Evolutionary conservation across 2,113 vertebrate species (phyloP).

Genomic region (Psilopogon haemacephalus): DNA sequence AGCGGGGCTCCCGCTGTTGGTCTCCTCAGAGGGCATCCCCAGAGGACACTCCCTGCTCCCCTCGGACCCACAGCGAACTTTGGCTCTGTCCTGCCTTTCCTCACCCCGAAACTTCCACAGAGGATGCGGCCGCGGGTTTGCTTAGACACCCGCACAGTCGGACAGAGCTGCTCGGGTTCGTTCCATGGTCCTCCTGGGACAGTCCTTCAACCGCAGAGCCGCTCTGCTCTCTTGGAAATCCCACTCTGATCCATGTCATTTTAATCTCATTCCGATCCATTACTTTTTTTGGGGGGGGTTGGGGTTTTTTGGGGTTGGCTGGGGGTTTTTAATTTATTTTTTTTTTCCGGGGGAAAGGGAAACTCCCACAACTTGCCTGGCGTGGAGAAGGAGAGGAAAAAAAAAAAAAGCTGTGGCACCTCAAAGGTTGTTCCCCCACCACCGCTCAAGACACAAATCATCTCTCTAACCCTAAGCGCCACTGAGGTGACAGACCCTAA

Average conservation of each 20-base stretch:
- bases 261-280: no score
- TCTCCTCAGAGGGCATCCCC: no score
- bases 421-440: not conserved
- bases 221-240: not conserved
- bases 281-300: no score
- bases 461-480: not conserved
- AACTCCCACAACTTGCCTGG: not conserved
- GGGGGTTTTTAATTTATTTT: no score
- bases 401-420: not conserved
- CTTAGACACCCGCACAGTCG: not conserved
- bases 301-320: not conserved
- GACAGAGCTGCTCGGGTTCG: not conserved
- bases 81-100: not conserved
- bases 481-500: not conserved
- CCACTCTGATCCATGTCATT: not conserved
- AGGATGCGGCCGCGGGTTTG: not conserved
- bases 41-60: no score
- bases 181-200: not conserved
- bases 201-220: not conserved
- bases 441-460: not conserved
- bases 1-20: rapidly evolving
- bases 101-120: not conserved
- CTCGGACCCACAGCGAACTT: not conserved
- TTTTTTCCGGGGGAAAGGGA: no score
- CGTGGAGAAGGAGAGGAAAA: not conserved